Conservation (phyloP, 2,888 invertebrate species). For the Oscheius onirici region DNA sequence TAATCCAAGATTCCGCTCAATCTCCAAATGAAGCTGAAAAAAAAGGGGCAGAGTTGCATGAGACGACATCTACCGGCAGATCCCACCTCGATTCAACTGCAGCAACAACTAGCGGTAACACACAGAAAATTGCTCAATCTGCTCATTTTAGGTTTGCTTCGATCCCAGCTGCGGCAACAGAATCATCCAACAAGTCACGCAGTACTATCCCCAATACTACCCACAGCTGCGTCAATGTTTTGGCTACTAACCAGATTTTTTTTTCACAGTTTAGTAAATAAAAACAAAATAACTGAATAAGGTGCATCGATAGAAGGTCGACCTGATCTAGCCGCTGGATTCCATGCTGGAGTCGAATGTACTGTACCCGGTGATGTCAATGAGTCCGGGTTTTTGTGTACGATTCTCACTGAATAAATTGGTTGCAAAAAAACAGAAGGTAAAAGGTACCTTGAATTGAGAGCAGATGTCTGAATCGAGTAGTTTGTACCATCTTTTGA, state of each 20-base stretch:
- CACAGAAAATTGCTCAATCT: not conserved
- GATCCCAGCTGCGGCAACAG: not conserved
- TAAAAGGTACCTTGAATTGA: too few species aligned
- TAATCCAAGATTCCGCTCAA: not conserved
- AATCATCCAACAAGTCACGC: not conserved
- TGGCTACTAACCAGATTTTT: not conserved
- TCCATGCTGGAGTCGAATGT: not conserved
- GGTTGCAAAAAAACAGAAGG: too few species aligned
- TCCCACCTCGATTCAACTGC: not conserved
- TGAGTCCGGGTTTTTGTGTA: too few species aligned
- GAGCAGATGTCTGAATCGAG: too few species aligned
- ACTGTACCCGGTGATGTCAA: not conserved
- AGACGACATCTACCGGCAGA: not conserved
- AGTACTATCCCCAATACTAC: not conserved
- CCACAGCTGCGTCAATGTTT: not conserved
- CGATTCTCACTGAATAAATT: too few species aligned
- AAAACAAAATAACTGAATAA: too few species aligned
- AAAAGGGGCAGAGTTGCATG: not conserved
- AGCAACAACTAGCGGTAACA: not conserved
- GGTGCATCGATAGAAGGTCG: not conserved
- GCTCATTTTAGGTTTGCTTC: not conserved
- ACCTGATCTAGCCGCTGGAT: not conserved
- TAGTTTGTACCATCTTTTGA: too few species aligned
- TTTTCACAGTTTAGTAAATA: too few species aligned
- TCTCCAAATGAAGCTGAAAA: not conserved